Conservation (phyloP, 1,140 invertebrate species). For the Drosophila carrolli region DNA sequence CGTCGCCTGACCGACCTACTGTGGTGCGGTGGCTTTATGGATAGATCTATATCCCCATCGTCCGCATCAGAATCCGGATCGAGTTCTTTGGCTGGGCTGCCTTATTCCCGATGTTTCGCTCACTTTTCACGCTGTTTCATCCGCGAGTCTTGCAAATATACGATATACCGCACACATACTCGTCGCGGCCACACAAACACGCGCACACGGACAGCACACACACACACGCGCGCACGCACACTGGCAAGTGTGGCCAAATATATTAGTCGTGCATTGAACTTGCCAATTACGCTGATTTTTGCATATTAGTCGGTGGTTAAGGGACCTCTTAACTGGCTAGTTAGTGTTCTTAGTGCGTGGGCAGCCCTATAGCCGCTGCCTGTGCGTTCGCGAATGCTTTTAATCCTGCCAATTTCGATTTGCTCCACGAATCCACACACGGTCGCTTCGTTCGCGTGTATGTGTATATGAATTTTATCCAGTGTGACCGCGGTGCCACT, state of each 20-base stretch:
- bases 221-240: slow-evolving; percentile 29
- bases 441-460: slow-evolving; percentile 43
- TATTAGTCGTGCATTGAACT: slow-evolving; percentile 81
- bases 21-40: slow-evolving; percentile 1
- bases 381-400: slow-evolving; percentile 28
- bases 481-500: neutral
- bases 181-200: slow-evolving; percentile 21
- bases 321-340: neutral
- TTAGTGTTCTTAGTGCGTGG: slow-evolving; percentile 4
- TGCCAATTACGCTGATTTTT: slow-evolving; percentile 63
- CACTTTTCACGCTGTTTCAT: slow-evolving; percentile 46
- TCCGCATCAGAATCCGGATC: slow-evolving; percentile 2
- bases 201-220: slow-evolving; percentile 10
- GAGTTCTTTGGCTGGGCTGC: slow-evolving; percentile 1
- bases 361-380: slow-evolving; percentile 19
- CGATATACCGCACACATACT: slow-evolving; percentile 41
- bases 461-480: slow-evolving; percentile 12
- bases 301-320: slow-evolving; percentile 7
- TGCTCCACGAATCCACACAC: slow-evolving; percentile 51
- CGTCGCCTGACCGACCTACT: slow-evolving; percentile 54
- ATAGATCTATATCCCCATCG: slow-evolving; percentile 28
- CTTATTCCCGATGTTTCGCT: slow-evolving; percentile 21
- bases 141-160: slow-evolving; percentile 46
- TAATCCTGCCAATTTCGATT: slow-evolving; percentile 49
- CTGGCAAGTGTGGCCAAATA: slow-evolving; percentile 72